Percentiles rank a stretch among this genome's conserved stretches.
phyloP scores from a whole-genome alignment of 2,113 vertebrate genomes.

The Phylloscopus trochilus region DNA sequence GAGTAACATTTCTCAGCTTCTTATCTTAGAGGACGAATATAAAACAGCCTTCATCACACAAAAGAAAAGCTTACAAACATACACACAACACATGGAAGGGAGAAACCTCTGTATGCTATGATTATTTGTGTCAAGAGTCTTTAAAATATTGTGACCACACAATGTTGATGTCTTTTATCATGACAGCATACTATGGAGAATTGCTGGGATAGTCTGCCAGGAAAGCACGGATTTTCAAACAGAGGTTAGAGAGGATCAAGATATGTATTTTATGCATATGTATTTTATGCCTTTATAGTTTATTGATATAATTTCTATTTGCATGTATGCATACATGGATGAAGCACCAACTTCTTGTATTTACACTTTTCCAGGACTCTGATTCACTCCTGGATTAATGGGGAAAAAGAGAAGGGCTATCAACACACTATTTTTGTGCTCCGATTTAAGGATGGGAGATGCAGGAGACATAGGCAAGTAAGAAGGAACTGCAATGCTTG shows the following conservation, averaged over 20 bases:
- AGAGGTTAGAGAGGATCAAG: neutral
- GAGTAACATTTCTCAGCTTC: neutral
- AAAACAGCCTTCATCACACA: neutral
- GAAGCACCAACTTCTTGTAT: neutral
- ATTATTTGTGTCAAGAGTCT: neutral
- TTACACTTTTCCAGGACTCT: neutral
- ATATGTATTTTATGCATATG: fast-evolving
- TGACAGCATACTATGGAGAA: neutral
- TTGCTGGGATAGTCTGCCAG: neutral
- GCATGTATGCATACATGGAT: neutral
- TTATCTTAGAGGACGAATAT: neutral
- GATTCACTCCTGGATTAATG: neutral
- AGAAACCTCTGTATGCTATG: neutral
- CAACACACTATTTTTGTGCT: neutral
- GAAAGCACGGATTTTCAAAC: neutral
- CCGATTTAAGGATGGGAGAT: neutral
- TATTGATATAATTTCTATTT: neutral
- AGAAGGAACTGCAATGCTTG: neutral
- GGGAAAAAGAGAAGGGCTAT: neutral
- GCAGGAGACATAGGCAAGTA: neutral
- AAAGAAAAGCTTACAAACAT: neutral
- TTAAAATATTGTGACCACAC: neutral
- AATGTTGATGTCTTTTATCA: neutral
- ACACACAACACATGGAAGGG: neutral
- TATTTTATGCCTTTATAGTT: neutral